phyloP scores from a whole-genome alignment of 2,797 vertebrate genomes.

The Tokudaia tokunoshimensis region DNA sequence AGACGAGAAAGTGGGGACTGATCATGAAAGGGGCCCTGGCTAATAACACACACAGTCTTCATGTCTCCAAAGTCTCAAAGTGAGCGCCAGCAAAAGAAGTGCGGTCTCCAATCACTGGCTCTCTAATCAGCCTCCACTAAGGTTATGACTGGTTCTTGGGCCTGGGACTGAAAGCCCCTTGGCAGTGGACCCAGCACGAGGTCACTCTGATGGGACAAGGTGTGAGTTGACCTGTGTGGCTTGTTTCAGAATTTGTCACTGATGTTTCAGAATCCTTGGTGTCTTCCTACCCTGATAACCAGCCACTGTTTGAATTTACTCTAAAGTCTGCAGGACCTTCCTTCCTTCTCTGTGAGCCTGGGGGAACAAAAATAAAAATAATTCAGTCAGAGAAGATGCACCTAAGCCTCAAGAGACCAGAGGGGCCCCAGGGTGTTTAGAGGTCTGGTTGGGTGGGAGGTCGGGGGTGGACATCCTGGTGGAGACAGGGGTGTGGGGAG shows the following conservation, averaged over 20 bases:
- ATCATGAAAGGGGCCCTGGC: background rate
- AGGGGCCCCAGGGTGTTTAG: too few relatives aligned
- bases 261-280: slow-evolving; percentile 28
- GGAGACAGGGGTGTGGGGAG: too few relatives aligned
- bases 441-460: too few relatives aligned
- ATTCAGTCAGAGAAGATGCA: too few relatives aligned
- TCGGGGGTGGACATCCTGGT: too few relatives aligned
- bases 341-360: background rate
- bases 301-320: slow-evolving; percentile 25
- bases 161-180: slow-evolving; percentile 3
- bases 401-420: too few relatives aligned
- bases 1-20: background rate
- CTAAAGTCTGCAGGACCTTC: background rate
- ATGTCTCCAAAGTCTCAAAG: background rate
- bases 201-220: background rate
- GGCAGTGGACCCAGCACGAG: background rate
- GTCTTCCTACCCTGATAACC: background rate
- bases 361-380: background rate
- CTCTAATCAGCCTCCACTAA: background rate
- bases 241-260: slow-evolving; percentile 48
- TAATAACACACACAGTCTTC: background rate
- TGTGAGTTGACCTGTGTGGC: background rate
- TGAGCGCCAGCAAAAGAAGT: background rate
- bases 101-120: background rate
- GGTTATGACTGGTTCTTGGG: background rate